phyloP scores from a whole-genome alignment of 1,140 invertebrate genomes.

The Pollicipes pollicipes region DNA sequence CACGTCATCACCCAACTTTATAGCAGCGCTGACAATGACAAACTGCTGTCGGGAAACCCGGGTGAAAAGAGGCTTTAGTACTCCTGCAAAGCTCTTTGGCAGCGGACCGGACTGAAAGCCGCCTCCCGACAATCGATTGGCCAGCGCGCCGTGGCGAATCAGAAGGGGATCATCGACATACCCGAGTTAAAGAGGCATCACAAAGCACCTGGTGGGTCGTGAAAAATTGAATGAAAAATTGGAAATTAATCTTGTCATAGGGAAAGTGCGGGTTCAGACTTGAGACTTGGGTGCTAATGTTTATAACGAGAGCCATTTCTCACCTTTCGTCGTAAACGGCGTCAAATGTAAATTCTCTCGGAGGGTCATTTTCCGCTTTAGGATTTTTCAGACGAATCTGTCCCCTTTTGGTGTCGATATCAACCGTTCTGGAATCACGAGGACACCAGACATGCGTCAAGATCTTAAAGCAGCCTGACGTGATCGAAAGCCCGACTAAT shows the following conservation, averaged over 20 bases:
- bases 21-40: too few relatives aligned
- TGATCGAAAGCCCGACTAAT: not conserved
- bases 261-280: too few relatives aligned
- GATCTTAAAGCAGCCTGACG: not conserved
- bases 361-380: constrained; percentile 36
- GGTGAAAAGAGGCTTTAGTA: too few relatives aligned
- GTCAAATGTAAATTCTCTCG: constrained; percentile 81
- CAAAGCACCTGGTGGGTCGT: constrained; percentile 6
- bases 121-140: too few relatives aligned
- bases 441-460: too few relatives aligned
- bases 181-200: not conserved
- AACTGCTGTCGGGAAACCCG: too few relatives aligned
- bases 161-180: too few relatives aligned
- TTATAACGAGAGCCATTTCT: constrained; percentile 17
- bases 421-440: constrained; percentile 35
- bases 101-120: too few relatives aligned
- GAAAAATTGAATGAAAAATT: constrained; percentile 7
- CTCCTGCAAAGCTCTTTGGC: too few relatives aligned
- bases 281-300: constrained; percentile 5
- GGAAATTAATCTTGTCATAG: not conserved
- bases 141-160: too few relatives aligned
- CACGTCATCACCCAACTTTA: too few relatives aligned
- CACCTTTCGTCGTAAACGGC: constrained; percentile 71
- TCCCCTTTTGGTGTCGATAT: constrained; percentile 41
- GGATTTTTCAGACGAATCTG: constrained; percentile 47